Evolutionary conservation across 2,888 invertebrate species (phyloP).

Genomic region (Pammene fasciana): DNA sequence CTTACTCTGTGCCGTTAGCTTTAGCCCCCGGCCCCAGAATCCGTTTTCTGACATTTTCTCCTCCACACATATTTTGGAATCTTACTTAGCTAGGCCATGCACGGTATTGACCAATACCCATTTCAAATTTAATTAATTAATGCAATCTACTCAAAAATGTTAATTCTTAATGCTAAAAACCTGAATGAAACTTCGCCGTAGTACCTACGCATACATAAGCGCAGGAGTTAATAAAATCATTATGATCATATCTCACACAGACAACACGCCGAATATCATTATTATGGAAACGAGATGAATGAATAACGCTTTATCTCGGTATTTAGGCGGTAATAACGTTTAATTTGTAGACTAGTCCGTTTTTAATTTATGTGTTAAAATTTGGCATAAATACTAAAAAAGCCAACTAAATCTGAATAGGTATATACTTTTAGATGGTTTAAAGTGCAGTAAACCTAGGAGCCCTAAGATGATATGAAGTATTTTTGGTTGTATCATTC

Average conservation of each 20-base stretch:
- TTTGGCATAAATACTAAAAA: background rate
- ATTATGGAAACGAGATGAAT: conserved; percentile 61
- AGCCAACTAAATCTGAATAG: background rate
- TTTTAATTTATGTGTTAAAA: conserved; percentile 19
- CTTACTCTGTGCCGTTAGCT: too few relatives aligned
- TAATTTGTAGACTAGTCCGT: conserved; percentile 21
- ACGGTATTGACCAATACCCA: background rate
- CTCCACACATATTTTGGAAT: too few relatives aligned
- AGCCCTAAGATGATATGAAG: too few relatives aligned
- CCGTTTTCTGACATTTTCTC: too few relatives aligned
- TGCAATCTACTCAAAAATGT: background rate
- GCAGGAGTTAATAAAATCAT: conserved; percentile 51
- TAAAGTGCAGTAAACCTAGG: too few relatives aligned
- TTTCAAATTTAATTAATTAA: background rate
- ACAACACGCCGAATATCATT: conserved; percentile 54
- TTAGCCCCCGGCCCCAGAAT: too few relatives aligned
- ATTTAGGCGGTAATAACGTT: conserved; percentile 25
- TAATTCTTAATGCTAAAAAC: conserved; percentile 27
- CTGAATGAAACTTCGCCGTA: conserved; percentile 39
- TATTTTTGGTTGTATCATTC: too few relatives aligned
- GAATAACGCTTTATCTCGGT: conserved; percentile 55
- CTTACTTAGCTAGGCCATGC: too few relatives aligned
- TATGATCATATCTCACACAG: conserved; percentile 52
- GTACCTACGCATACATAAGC: conserved; percentile 32
- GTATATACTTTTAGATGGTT: too few relatives aligned